Evolutionary conservation across 1,140 invertebrate species (phyloP).

Genomic region (Zaprionus africanus): DNA sequence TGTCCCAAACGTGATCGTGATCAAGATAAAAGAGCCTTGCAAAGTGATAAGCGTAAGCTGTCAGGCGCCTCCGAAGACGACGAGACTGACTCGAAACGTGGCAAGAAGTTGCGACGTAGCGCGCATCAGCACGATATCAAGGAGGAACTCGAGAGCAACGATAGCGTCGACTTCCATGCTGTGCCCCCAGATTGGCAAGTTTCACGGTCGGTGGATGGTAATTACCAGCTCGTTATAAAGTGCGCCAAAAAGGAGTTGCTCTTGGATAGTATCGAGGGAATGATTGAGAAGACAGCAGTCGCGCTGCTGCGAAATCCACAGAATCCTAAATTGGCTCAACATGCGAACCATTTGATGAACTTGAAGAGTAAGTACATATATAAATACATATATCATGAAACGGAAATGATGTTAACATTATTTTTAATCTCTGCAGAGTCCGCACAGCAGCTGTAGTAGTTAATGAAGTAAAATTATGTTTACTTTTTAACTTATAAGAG

Average conservation of each 20-base stretch:
- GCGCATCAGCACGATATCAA: constrained; percentile 32
- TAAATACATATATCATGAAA: not conserved
- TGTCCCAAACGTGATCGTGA: constrained; percentile 78
- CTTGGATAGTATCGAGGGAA: constrained; percentile 57
- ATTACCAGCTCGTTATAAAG: constrained; percentile 53
- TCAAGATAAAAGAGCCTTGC: constrained; percentile 51
- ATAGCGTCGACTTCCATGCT: constrained; percentile 24
- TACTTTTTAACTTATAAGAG: not conserved
- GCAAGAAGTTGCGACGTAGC: constrained; percentile 39
- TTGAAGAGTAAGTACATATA: constrained; percentile 55
- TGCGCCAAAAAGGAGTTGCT: constrained; percentile 57
- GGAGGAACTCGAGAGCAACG: constrained; percentile 63
- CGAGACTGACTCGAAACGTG: constrained; percentile 35
- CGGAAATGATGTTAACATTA: too few species aligned
- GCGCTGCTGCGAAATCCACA: constrained; percentile 47
- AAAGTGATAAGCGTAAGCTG: constrained; percentile 49
- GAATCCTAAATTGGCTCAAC: constrained; percentile 28
- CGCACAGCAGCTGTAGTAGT: constrained; percentile 52
- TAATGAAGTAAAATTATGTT: not conserved
- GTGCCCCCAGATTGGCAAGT: constrained; percentile 54
- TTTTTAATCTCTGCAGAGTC: constrained; percentile 48
- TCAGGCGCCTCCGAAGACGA: constrained; percentile 46
- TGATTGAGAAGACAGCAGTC: constrained; percentile 61
- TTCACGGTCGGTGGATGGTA: constrained; percentile 44
- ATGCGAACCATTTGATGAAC: constrained; percentile 53